phyloP scores from a whole-genome alignment of 2,888 invertebrate genomes.

The Holacanthella duospinosa region DNA sequence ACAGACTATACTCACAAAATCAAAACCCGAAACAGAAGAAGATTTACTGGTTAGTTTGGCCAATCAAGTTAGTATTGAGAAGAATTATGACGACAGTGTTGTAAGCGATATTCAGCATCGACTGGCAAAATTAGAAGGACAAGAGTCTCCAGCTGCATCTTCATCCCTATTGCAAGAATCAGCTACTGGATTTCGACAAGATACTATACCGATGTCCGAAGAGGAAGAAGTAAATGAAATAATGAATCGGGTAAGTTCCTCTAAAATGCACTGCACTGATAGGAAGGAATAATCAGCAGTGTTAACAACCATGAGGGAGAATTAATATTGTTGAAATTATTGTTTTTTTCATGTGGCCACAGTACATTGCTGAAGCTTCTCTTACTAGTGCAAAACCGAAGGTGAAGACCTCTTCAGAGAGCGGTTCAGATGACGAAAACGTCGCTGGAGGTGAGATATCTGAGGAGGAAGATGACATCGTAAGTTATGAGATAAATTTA shows the following conservation, averaged over 20 bases:
- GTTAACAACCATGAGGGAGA: no score
- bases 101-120: conserved; percentile 48
- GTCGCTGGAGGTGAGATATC: conserved; percentile 8
- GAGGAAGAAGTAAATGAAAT: conserved; percentile 25
- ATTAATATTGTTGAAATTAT: no score
- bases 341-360: no score
- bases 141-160: background rate
- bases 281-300: background rate
- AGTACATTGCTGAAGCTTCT: conserved; percentile 5
- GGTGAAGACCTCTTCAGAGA: background rate
- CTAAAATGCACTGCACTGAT: background rate
- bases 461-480: conserved; percentile 19
- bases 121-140: conserved; percentile 37
- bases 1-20: background rate
- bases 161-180: background rate
- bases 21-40: conserved; percentile 58
- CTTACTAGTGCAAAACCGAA: background rate
- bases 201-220: conserved; percentile 18
- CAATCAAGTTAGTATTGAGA: conserved; percentile 39
- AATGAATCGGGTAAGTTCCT: conserved; percentile 19
- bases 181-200: background rate
- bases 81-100: conserved; percentile 21
- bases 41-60: conserved; percentile 53
- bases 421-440: conserved; percentile 13
- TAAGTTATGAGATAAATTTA: conserved; percentile 9